Base-by-base conservation (phyloP, 2,888 invertebrate species). In the Amblyjoppa fuscipennis region DNA sequence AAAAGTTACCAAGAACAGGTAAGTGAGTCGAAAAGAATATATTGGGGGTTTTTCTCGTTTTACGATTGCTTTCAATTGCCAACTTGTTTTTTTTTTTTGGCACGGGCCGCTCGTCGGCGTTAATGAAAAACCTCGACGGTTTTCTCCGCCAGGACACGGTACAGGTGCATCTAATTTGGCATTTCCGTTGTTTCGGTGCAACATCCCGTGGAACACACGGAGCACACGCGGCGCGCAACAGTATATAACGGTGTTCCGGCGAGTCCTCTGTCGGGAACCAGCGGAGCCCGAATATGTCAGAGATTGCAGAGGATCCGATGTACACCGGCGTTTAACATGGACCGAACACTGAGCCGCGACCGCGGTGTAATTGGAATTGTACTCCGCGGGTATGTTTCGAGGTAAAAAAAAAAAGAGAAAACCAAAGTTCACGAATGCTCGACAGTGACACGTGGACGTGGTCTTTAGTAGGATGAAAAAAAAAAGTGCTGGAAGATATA, bases 281-380 rank as follows among this genome's bases (percentile, higher is more conserved):
- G 20, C 20, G 76, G 51, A 76, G 25, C 53, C 20, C 34, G 79
- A 80, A 61, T 69, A 76, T 73, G 61, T 53, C 45, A 34, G 73
- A 61, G 74, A 76, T 80, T 83, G 71, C 80, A 68, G 85, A 73
- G 75, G 53, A 70, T 53, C 73, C 56, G 77, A 81, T 77, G 83
- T 77, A 81, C 56, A 80, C 28, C n/a, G 20, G 74, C 31, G 69
- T 74, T 77, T 74, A 80, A 83, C 83, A 83, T 77, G 79, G 41
- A 56, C 76, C 85, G 76, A 83, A 83, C 83, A 81, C 74, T 80
- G 68, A 34, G 38, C 59, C 51, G 56, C 51, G 66, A 74, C 34
- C 79, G 76, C 85, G 68, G 28, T 38, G 79, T 85, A 77, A 83
- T 85, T 85, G 80, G 76, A 74, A 83, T 83, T 80, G 83, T 80